Conservation (phyloP, 2,888 invertebrate species). For the Beris morrisii region DNA sequence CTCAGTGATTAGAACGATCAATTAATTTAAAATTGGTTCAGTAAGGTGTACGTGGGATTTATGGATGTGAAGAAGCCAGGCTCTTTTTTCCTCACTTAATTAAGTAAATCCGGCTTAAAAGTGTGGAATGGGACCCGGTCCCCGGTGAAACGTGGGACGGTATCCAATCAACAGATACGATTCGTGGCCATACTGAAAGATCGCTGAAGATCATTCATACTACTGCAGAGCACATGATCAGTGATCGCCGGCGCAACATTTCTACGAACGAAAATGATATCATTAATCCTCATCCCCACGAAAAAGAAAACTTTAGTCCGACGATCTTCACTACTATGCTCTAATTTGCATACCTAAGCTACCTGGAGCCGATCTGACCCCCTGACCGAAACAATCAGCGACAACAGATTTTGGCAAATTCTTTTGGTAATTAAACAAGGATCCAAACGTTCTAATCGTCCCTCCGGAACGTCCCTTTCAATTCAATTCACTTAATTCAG, state of each 20-base stretch:
- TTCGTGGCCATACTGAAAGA: constrained; percentile 12
- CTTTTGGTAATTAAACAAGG: constrained; percentile 1
- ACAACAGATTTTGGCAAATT: constrained; percentile 11
- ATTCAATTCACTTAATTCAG: no score
- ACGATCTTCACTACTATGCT: constrained; percentile 20
- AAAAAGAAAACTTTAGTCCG: no score
- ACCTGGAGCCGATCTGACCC: constrained; percentile 9
- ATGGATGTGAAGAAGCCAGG: background rate
- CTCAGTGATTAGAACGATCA: constrained; percentile 31
- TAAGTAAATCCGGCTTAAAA: constrained; percentile 18
- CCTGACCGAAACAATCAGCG: no score
- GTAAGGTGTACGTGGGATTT: constrained; percentile 29
- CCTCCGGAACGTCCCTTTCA: no score
- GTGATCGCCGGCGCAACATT: no score
- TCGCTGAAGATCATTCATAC: background rate
- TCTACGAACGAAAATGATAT: no score
- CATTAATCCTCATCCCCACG: constrained; percentile 1
- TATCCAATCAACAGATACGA: constrained; percentile 23
- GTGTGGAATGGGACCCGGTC: background rate
- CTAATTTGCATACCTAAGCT: constrained; percentile 30
- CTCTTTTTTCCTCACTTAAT: constrained; percentile 16
- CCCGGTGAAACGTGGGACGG: constrained; percentile 19
- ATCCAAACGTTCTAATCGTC: no score
- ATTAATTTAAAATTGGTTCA: constrained; percentile 32
- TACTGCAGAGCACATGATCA: no score